Evolutionary conservation across 2,113 vertebrate species (phyloP).

Genomic region (Epinephelus moara): DNA sequence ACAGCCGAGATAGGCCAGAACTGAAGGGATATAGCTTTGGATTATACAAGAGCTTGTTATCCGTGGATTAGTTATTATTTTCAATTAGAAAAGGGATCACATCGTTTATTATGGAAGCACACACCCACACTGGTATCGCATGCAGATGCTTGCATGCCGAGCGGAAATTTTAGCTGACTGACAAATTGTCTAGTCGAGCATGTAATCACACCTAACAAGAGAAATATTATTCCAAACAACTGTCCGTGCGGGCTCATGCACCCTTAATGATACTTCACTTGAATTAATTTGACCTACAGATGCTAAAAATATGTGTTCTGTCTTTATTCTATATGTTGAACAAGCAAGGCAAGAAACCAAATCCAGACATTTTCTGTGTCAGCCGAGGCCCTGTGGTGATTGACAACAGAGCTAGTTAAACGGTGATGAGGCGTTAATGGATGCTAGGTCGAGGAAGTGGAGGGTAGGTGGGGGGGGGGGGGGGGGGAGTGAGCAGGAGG

Average conservation of each 20-base stretch:
- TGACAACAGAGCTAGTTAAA: conserved; percentile 88
- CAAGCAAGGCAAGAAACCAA: conserved; percentile 65
- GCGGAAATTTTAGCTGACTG: conserved; percentile 69
- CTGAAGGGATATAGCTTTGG: conserved; percentile 72
- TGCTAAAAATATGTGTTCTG: conserved; percentile 21
- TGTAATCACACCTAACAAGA: conserved; percentile 69
- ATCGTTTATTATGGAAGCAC: conserved; percentile 63
- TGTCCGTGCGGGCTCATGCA: conserved; percentile 37
- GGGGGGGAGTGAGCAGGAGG: conserved; percentile 20
- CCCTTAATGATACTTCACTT: conserved; percentile 54
- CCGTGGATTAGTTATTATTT: conserved; percentile 78
- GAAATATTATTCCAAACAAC: conserved; percentile 70
- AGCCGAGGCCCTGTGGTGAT: conserved; percentile 77
- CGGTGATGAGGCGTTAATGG: conserved; percentile 85
- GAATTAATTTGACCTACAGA: conserved; percentile 57
- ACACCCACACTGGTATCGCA: conserved; percentile 46
- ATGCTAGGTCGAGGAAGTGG: conserved; percentile 74
- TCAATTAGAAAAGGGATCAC: conserved; percentile 78
- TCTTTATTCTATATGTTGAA: conserved; percentile 32
- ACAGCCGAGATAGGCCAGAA: conserved; percentile 75
- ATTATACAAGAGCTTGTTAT: conserved; percentile 75
- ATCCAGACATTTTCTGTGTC: conserved; percentile 73
- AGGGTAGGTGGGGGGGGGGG: neutral
- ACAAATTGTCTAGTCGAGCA: conserved; percentile 62
- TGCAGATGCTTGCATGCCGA: conserved; percentile 31